Percentiles rank a stretch among this genome's conserved stretches.
Evolutionary conservation across 2,797 vertebrate genomes (phyloP).

Genomic region (Pangasius krempfi): DNA sequence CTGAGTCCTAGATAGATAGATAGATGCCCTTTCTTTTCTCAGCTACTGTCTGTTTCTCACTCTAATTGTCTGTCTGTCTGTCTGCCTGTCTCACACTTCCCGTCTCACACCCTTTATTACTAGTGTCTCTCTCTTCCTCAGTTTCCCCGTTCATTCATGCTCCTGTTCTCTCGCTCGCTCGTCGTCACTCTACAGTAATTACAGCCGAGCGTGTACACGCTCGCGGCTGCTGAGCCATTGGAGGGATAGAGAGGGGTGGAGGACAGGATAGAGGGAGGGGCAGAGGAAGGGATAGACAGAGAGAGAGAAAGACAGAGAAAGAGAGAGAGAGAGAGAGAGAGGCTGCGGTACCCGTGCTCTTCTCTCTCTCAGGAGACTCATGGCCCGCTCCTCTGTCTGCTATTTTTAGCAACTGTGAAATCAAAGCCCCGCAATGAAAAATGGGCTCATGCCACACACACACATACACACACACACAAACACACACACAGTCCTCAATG

Average conservation of each 20-base stretch:
- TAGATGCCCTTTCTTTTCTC: slow-evolving; percentile 33
- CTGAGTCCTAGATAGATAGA: background rate
- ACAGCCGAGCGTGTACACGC: slow-evolving; percentile 14
- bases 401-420: slow-evolving; percentile 78
- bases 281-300: slow-evolving; percentile 5
- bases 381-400: slow-evolving; percentile 53
- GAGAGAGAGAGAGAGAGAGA: slow-evolving; percentile 24
- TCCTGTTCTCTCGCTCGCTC: background rate
- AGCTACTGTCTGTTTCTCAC: slow-evolving; percentile 38
- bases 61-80: slow-evolving; percentile 17
- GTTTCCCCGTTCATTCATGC: slow-evolving; percentile 31
- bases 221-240: slow-evolving; percentile 18
- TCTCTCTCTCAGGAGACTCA: slow-evolving; percentile 30
- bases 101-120: slow-evolving; percentile 42
- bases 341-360: slow-evolving; percentile 13
- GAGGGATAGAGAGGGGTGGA: slow-evolving; percentile 8
- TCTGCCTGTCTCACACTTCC: slow-evolving; percentile 45
- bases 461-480: slow-evolving; percentile 32
- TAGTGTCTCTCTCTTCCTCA: slow-evolving; percentile 9
- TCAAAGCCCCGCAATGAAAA: slow-evolving; percentile 71
- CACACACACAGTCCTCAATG: slow-evolving; percentile 2
- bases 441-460: slow-evolving; percentile 48
- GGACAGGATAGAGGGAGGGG: slow-evolving; percentile 48
- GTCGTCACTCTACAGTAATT: slow-evolving; percentile 24
- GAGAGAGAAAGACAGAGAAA: background rate